Percentiles rank a stretch among this genome's conserved stretches.
Conservation (phyloP, 2,888 invertebrate genomes). For the Ormyrus labotus region DNA sequence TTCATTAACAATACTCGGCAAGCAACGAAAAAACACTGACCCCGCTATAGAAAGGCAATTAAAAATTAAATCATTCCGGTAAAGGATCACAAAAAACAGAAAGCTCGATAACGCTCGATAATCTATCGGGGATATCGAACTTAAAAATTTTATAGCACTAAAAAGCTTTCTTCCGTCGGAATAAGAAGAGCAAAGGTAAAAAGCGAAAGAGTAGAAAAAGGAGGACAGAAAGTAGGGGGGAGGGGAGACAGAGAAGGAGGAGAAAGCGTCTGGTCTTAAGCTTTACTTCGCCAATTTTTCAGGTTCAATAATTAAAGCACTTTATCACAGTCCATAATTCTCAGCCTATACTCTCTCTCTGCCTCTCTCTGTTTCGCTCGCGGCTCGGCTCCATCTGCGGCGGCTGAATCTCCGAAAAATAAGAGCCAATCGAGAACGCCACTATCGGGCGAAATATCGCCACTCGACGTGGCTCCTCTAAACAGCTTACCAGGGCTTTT, state of each 20-base stretch:
- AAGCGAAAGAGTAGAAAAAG: background rate
- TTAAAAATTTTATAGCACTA: conserved; percentile 38
- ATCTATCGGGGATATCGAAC: conserved; percentile 21
- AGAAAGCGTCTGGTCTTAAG: conserved; percentile 38
- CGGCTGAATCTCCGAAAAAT: conserved; percentile 41
- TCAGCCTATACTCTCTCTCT: conserved; percentile 24
- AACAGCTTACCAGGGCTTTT: conserved; percentile 46
- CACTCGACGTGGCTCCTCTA: conserved; percentile 31
- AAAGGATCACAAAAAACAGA: background rate
- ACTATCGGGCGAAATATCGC: conserved; percentile 48
- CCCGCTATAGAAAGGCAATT: background rate
- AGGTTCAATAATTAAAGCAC: conserved; percentile 51
- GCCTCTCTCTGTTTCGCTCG: background rate
- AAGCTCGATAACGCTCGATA: background rate
- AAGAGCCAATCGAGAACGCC: conserved; percentile 49
- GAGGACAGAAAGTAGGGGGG: background rate
- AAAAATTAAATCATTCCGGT: background rate
- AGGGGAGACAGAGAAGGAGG: background rate
- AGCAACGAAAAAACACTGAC: too few relatives aligned
- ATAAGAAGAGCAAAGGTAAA: background rate
- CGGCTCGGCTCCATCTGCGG: background rate
- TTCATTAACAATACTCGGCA: too few relatives aligned
- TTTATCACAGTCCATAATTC: conserved; percentile 54
- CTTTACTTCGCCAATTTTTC: conserved; percentile 47
- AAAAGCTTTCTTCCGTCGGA: conserved; percentile 14